Evolutionary conservation across 1,140 invertebrate species (phyloP), one percentile per base, ranked within the genome.

Genomic region (Metopolophium dirhodum): DNA sequence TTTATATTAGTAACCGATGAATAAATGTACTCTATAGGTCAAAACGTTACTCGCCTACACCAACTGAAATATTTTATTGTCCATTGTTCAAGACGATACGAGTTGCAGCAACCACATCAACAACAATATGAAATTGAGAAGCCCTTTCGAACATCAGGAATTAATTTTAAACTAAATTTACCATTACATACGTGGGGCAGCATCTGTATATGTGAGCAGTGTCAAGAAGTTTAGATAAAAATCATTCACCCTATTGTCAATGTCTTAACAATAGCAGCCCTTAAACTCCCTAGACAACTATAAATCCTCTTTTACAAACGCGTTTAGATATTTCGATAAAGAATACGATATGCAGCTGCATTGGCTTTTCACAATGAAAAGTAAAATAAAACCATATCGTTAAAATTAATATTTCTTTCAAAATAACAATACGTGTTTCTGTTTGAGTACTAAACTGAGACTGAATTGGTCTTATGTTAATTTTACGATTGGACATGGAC

Each of bases 191-290:
- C 11, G 23, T 9, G 37, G 37, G 11, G 8, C 54, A 90, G 8
- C 54, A 90, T 90, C n/a, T 90, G n/a, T 89, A 89, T 54, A 89
- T 54, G 7, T 23, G 6, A 35, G 37, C 26, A 30, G 37, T 61
- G 89, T 90, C 89, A 45, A 68, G 89, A 90, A 68, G 89, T 90
- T 61, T 90, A 90, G 89, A 90, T 90, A 90, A 90, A 89, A 45
- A 90, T 90, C 89, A 7, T 68, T 41, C 26, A 41, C 54, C 54
- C 89, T 90, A 90, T 90, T 90, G 88, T 90, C 47, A 41, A 37
- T 41, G 4, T 89, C 35, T 57, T 26, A 37, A 89, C 51, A 89
- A 89, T 57, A 89, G 89, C 54, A 68, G 7, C 89, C 54, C 89
- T 45, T n/a, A 77, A 77, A 77, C 61, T 77, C 61, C 61, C 35